phyloP scores from a whole-genome alignment of 2,113 vertebrate species.

The Poeciliopsis prolifica region DNA sequence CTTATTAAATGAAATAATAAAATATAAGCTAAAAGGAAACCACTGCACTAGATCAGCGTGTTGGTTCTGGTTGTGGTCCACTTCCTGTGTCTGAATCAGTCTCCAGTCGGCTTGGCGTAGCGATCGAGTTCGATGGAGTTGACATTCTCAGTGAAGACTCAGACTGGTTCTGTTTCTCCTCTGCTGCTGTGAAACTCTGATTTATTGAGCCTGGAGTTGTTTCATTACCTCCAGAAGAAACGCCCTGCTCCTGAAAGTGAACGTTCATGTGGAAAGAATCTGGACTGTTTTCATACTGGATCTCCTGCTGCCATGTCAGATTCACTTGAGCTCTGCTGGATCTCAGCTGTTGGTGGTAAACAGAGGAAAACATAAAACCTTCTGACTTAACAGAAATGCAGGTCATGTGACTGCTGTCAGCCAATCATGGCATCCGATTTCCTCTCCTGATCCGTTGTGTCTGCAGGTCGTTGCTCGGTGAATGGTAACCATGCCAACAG shows the following conservation, averaged over 20 bases:
- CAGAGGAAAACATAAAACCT: slow-evolving; percentile 4
- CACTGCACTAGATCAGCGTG: too few relatives aligned
- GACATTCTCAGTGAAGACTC: neutral
- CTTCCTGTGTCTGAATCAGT: neutral
- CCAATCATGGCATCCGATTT: neutral
- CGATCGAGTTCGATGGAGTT: too few relatives aligned
- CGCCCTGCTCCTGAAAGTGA: slow-evolving; percentile 4
- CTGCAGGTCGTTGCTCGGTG: slow-evolving; percentile 15
- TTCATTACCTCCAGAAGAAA: neutral
- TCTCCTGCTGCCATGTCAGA: slow-evolving; percentile 3
- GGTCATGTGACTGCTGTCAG: slow-evolving; percentile 11
- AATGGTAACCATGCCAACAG: too few relatives aligned
- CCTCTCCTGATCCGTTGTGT: slow-evolving; percentile 28
- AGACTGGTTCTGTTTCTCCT: neutral
- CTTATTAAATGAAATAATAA: too few relatives aligned
- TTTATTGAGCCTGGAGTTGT: neutral
- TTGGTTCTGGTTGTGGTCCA: too few relatives aligned
- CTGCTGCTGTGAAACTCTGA: too few relatives aligned
- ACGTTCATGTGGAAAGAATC: neutral
- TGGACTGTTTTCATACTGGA: slow-evolving; percentile 19
- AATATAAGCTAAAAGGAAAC: too few relatives aligned
- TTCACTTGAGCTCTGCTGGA: neutral
- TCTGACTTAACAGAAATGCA: neutral
- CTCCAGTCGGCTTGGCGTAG: too few relatives aligned
- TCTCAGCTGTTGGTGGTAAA: slow-evolving; percentile 3